Conservation (phyloP, 2,797 vertebrate genomes). For the Lepilemur ruficaudatus region DNA sequence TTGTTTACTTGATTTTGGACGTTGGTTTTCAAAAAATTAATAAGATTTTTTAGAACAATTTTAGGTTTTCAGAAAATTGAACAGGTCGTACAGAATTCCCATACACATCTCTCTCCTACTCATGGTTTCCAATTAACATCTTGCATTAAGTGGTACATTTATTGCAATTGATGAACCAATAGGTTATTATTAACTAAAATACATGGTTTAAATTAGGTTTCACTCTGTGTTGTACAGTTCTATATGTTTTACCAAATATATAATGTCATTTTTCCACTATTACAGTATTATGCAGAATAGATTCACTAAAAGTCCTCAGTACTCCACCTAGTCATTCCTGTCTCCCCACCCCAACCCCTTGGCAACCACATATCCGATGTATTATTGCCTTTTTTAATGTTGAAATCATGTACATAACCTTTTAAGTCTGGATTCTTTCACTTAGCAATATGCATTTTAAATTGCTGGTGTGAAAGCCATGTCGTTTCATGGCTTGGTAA, state of each 20-base stretch:
- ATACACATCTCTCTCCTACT: not conserved
- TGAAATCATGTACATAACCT: not conserved
- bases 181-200: not conserved
- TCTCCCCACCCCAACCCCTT: rapidly evolving
- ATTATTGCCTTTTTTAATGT: not conserved
- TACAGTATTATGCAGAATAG: not conserved
- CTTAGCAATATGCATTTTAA: not conserved
- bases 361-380: not conserved
- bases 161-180: not conserved
- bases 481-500: not conserved
- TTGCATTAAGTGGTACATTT: not conserved
- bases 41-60: not conserved
- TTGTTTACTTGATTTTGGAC: not conserved
- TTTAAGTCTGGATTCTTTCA: not conserved
- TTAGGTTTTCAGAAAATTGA: not conserved
- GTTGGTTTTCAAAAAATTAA: not conserved
- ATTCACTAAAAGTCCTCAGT: not conserved
- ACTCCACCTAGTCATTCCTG: not conserved
- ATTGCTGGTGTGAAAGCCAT: not conserved
- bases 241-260: not conserved
- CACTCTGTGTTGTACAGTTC: not conserved
- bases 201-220: not conserved
- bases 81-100: not conserved
- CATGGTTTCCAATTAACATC: not conserved
- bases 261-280: not conserved